These are phyloP conservation scores for Poeciliopsis paucimaculata DNA, from an alignment of 2,797 vertebrate genomes.

Conservation along the genomic window DNA sequence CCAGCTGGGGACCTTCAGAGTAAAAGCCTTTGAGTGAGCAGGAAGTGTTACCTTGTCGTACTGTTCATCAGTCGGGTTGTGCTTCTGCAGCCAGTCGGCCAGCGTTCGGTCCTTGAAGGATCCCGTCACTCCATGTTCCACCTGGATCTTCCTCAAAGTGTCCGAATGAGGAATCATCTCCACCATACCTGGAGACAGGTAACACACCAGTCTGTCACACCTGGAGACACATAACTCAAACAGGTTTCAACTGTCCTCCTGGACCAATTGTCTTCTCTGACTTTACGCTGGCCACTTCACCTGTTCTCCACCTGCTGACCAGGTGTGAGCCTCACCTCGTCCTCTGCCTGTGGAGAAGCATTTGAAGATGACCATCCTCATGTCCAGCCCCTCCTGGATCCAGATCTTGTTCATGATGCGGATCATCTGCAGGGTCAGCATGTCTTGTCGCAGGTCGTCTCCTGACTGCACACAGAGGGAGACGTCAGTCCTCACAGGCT, in stretches of 20 bases:
- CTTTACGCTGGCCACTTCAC: not conserved
- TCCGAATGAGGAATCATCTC: constrained; percentile 97
- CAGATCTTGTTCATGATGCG: constrained; percentile 99
- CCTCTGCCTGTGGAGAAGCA: constrained; percentile 94
- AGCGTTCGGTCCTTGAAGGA: constrained; percentile 95
- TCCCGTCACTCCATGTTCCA: constrained; percentile 94
- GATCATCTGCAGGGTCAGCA: constrained; percentile 97
- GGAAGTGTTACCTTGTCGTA: constrained; percentile 89
- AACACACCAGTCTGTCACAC: not conserved
- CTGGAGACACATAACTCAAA: not conserved
- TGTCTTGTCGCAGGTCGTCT: constrained; percentile 96
- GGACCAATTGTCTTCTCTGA: too few species aligned
- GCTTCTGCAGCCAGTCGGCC: constrained; percentile 95
- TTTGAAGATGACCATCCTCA: constrained; percentile 97
- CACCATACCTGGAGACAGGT: constrained; percentile 88
- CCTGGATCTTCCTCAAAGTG: constrained; percentile 96
- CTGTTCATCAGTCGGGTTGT: constrained; percentile 92
- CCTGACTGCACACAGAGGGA: constrained; percentile 82
- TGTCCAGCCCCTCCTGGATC: constrained; percentile 96
- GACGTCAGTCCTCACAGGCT: constrained; percentile 1
- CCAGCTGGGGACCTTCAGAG: not conserved
- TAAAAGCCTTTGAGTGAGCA: too few species aligned
- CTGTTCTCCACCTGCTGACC: not conserved
- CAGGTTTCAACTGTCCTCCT: too few species aligned
- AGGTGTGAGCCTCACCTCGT: constrained; percentile 78